Base-by-base conservation (phyloP, 2,113 vertebrate species). In the Microcebus lehilahytsara region DNA sequence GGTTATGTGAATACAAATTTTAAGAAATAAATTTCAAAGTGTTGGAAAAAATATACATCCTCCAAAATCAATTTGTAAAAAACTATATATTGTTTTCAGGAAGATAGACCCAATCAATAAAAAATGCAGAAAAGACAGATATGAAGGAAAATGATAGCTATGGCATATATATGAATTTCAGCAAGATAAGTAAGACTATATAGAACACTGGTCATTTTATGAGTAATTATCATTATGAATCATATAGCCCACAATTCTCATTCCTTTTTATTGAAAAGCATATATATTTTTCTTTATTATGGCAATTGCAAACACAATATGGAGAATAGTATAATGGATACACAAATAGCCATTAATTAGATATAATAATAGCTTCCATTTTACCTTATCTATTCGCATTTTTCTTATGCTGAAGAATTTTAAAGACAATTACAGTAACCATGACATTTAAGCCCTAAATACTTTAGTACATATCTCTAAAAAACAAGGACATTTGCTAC, bases 291-390 rank as follows among this genome's bases (percentile, higher is more conserved):
- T 91, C 22, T 75, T 86, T 49, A 89, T 79, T 56, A 60, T 81
- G 49, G 79, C 69, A 89, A 84, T 80, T 75, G 80, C 19, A 92
- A 85, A 94, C 14, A 75, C 40, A 69, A 74, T 85, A 75, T 58
- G 32, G 30, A 92, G 51, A 92, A 64, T 40, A 6, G 34, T 83
- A 9, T 95, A 69, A 77, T 53, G 46, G 91, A n/a, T 84, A 95
- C 10, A 91, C 14, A 79, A 85, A 89, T 69, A 66, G 49, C 40
- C 72, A 97, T 56, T 93, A 89, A 85, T 79, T 81, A 85, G 25
- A 67, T 85, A 9, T 74, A 91, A 79, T 37, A 88, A 56, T 58
- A 49, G 27, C 25, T 88, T 71, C 66, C 46, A 64, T 49, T 42
- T 88, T 72, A 66, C 46, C 9, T 87, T 83, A 71, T 56, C 53